Evolutionary conservation across 2,888 invertebrate genomes (phyloP).

Genomic region (Pasiphila rectangulata): DNA sequence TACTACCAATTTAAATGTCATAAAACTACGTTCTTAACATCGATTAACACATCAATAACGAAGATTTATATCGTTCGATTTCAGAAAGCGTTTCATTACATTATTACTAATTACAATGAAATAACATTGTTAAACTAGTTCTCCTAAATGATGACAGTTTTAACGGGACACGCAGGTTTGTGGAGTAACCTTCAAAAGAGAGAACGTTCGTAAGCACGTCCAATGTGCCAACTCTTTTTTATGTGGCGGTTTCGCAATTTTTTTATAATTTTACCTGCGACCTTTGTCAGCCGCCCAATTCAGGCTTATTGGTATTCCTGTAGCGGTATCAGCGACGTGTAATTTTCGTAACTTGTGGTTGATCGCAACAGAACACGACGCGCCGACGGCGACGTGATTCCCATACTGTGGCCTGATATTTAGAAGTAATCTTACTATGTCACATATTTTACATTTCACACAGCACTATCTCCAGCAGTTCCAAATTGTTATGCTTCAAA

Average conservation of each 20-base stretch:
- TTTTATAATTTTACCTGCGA: conserved; percentile 76
- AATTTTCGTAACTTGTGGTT: conserved; percentile 72
- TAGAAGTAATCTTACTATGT: conserved; percentile 28
- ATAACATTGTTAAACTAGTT: conserved; percentile 54
- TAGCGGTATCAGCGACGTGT: conserved; percentile 54
- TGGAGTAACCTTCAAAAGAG: conserved; percentile 74
- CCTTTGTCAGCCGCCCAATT: conserved; percentile 76
- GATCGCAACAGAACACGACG: conserved; percentile 47
- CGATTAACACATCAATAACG: conserved; percentile 17
- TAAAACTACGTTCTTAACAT: conserved; percentile 16
- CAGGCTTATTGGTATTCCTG: conserved; percentile 76
- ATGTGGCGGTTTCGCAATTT: conserved; percentile 72
- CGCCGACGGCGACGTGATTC: conserved; percentile 47
- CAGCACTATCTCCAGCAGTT: too few species aligned
- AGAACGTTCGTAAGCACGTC: conserved; percentile 75
- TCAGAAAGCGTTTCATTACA: conserved; percentile 30
- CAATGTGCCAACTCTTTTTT: conserved; percentile 77
- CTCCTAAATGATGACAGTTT: conserved; percentile 62
- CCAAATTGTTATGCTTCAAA: too few species aligned
- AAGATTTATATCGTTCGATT: conserved; percentile 21
- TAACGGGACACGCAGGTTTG: conserved; percentile 66
- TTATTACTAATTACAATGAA: conserved; percentile 39
- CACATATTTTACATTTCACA: conserved; percentile 19
- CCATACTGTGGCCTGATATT: conserved; percentile 47
- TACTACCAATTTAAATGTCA: conserved; percentile 23